Conservation (phyloP, 2,113 vertebrate species). For the Entomyzon cyanotis region DNA sequence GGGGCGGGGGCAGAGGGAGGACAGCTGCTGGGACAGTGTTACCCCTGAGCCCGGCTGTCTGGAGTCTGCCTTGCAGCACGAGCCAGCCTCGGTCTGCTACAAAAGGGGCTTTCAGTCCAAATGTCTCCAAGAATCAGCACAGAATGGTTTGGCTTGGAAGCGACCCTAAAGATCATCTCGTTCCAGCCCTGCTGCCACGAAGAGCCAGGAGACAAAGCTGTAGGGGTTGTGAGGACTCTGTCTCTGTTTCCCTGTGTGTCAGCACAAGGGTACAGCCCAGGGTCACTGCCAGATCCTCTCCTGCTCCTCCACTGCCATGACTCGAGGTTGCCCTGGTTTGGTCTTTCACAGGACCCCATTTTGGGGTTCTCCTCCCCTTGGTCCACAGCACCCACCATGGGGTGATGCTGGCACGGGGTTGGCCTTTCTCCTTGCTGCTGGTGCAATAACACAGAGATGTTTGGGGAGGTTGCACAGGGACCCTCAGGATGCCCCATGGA, state of each 20-base stretch:
- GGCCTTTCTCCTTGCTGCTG: background rate
- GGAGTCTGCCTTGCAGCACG: background rate
- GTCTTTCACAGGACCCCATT: accelerated
- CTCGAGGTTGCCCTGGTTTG: background rate
- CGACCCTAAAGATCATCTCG: background rate
- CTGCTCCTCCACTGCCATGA: background rate
- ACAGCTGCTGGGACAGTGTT: constrained; percentile 59
- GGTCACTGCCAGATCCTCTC: background rate
- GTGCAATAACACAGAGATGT: background rate
- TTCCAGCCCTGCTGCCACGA: accelerated
- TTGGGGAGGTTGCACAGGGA: background rate
- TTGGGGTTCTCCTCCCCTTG: background rate
- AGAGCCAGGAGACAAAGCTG: background rate
- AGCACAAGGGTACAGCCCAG: background rate
- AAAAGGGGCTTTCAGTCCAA: constrained; percentile 55
- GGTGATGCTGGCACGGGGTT: background rate
- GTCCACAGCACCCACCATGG: no score
- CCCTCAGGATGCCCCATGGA: background rate
- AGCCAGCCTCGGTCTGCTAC: background rate
- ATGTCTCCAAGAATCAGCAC: background rate
- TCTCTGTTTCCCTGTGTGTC: background rate
- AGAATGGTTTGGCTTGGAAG: background rate
- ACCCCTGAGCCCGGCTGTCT: constrained; percentile 37
- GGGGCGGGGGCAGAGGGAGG: background rate
- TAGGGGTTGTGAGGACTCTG: background rate